Conservation (phyloP, 2,113 vertebrate genomes). For the Triplophysa siluroides region DNA sequence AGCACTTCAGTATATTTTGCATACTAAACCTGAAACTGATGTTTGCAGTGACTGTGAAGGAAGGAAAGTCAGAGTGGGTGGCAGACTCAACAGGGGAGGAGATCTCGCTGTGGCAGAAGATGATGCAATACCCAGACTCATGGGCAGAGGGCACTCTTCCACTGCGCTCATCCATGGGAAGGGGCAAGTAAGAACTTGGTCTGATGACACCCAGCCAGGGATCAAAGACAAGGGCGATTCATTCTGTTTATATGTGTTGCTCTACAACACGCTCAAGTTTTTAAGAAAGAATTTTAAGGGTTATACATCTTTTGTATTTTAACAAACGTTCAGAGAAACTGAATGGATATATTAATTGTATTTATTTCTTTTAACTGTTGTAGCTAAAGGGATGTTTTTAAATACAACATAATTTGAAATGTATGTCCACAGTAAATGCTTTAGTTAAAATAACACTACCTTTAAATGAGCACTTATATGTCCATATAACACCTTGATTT, state of each 20-base stretch:
- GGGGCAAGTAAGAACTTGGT: conserved; percentile 70
- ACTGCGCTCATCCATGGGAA: conserved; percentile 88
- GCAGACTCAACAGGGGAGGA: conserved; percentile 91
- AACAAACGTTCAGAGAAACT: not conserved
- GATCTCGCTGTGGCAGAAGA: conserved; percentile 92
- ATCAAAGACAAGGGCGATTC: not conserved
- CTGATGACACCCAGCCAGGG: too few species aligned
- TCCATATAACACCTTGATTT: not conserved
- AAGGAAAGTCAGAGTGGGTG: conserved; percentile 82
- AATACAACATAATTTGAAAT: not conserved
- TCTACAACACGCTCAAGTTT: not conserved
- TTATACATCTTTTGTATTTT: not conserved
- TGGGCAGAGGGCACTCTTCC: conserved; percentile 94
- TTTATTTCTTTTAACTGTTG: conserved; percentile 9
- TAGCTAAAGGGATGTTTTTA: not conserved
- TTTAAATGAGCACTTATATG: too few species aligned
- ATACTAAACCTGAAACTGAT: conserved; percentile 17
- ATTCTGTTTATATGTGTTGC: not conserved
- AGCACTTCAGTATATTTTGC: not conserved
- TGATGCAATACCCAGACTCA: conserved; percentile 92
- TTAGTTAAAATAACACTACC: not conserved
- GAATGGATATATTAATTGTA: not conserved
- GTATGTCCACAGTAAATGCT: conserved; percentile 4
- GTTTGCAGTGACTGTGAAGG: conserved; percentile 76
- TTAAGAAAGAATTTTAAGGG: not conserved